Evolutionary conservation across 2,113 vertebrate genomes (phyloP), one percentile per base, ranked within the genome.

Genomic region (Orcinus orca): DNA sequence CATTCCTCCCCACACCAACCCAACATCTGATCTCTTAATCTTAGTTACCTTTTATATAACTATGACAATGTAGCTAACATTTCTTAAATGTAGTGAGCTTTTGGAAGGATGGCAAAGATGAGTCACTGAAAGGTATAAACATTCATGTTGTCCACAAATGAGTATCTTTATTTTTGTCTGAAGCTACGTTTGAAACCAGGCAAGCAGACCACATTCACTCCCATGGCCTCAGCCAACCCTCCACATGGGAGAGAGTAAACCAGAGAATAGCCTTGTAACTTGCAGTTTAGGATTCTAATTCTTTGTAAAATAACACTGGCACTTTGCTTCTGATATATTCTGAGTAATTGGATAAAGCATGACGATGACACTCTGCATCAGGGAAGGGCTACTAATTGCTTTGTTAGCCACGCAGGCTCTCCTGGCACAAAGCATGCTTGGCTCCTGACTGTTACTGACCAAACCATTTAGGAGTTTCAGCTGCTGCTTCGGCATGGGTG

Each of bases 341-440:
- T 44, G 63, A 96, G 85, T 97, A 97, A 95, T 89, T 97, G 96
- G 95, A 90, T 83, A 88, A 96, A 96, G 81, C 96, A 70, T 13
- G 71, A 93, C 79, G 81, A 93, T 95, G 96, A 94, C 92, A 97
- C 70, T 85, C 10, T 68, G 71, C 50, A 88, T 96, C 81, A 83
- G 92, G 76, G 93, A 94, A 93, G 81, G 74, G 60, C 83, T 93
- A 25, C 97, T 96, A 97, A 98, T 96, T 96, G 94, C 92, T 97
- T 93, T 93, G 96, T 97, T 96, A 97, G 92, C 87, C 62, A 41
- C 12, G 55, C 80, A 41, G 92, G 62, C 92, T 94, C 60, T 93
- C 88, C 79, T 96, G 95, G 96, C 95, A 87, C 89, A 63, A 33
- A 53, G 73, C 6, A 0, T 18, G 31, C 60, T 71, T 77, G 93